Percentiles rank a stretch among this genome's conserved stretches.
Evolutionary conservation across 2,113 vertebrate genomes (phyloP).

Genomic region (Columba livia): DNA sequence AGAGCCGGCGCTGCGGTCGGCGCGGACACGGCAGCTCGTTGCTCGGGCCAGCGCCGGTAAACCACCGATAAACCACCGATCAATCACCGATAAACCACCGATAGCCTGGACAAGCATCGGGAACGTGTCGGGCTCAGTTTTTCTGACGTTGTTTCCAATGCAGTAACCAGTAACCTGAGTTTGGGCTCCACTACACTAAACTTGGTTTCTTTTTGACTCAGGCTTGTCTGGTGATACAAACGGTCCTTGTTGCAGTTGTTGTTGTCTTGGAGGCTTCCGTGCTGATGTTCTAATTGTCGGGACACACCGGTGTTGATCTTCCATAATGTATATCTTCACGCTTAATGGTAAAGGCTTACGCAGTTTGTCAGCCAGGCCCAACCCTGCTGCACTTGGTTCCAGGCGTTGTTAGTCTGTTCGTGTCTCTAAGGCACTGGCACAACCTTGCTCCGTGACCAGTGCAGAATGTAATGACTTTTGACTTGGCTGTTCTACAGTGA

Average conservation of each 20-base stretch:
- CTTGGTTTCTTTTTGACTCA: neutral
- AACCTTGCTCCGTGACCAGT: neutral
- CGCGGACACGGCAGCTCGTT: too few species aligned
- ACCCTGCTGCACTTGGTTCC: neutral
- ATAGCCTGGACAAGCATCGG: too few species aligned
- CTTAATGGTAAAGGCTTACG: neutral
- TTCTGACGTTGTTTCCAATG: neutral
- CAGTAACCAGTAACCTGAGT: neutral
- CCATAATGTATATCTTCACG: neutral
- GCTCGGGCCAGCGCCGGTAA: too few species aligned
- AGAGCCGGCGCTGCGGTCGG: too few species aligned
- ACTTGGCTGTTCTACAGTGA: neutral
- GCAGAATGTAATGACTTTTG: neutral
- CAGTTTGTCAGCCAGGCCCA: neutral
- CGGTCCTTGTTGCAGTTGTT: neutral
- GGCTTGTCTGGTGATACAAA: neutral
- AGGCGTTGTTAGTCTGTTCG: neutral
- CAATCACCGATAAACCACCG: too few species aligned
- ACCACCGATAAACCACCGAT: too few species aligned
- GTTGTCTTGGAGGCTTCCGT: neutral
- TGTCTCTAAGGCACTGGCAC: neutral
- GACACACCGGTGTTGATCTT: neutral
- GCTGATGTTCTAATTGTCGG: neutral
- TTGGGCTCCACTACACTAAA: neutral
- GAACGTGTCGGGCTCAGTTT: neutral